Percentiles rank a stretch among this genome's conserved stretches.
Conservation (phyloP, 2,113 vertebrate genomes). For the Podiceps cristatus region DNA sequence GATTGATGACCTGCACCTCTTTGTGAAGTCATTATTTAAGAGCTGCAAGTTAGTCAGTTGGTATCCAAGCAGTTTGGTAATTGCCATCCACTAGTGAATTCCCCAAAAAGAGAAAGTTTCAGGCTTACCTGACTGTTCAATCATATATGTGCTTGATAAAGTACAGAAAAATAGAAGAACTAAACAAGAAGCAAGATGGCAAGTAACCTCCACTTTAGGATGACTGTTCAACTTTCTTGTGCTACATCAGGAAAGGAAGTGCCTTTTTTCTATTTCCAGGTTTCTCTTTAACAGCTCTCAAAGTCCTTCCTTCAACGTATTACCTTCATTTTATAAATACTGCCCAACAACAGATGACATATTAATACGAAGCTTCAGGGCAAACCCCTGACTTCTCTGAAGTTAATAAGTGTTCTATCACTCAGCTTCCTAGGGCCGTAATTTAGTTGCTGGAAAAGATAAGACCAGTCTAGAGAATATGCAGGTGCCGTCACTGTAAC, state of each 20-base stretch:
- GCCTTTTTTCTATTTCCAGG: neutral
- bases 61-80: neutral
- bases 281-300: neutral
- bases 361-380: neutral
- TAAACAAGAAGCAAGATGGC: neutral
- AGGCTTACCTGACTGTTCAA: neutral
- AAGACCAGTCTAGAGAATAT: neutral
- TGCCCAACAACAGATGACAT: neutral
- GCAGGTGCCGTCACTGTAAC: neutral
- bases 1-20: neutral
- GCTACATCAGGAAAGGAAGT: neutral
- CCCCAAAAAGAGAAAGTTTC: neutral
- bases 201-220: neutral
- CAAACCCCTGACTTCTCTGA: neutral
- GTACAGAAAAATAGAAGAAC: neutral
- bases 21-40: neutral
- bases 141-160: accelerated
- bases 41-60: neutral
- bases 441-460: neutral
- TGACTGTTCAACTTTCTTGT: neutral
- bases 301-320: neutral
- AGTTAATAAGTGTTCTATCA: neutral
- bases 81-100: neutral
- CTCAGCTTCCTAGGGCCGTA: neutral
- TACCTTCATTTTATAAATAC: neutral